Conservation (phyloP, 1,140 invertebrate genomes). For the Sycophila sp. region DNA sequence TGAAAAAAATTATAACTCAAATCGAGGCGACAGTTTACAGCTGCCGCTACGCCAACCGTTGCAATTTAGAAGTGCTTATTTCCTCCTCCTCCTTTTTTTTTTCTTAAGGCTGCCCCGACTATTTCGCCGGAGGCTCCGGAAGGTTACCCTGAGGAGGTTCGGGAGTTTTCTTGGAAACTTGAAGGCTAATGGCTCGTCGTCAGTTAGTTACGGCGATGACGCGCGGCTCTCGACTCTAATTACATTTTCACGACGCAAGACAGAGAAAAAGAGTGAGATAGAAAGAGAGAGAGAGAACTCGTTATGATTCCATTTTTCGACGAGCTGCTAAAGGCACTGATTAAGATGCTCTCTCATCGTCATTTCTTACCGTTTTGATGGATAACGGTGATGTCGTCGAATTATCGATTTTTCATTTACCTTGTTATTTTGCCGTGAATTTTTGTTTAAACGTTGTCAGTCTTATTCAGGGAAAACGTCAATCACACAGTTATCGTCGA, state of each 20-base stretch:
- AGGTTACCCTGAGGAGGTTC: no score
- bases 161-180: neutral
- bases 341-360: no score
- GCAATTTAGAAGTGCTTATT: conserved; percentile 1
- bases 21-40: neutral
- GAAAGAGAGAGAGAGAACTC: neutral
- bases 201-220: conserved; percentile 4
- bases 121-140: no score
- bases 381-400: no score
- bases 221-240: neutral
- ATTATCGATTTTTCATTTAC: no score
- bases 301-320: conserved; percentile 16
- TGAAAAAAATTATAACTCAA: neutral
- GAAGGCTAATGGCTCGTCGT: neutral
- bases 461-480: no score
- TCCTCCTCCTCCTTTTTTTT: neutral
- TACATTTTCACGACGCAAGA: neutral
- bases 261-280: no score
- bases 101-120: no score
- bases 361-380: no score
- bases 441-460: no score
- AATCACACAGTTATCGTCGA: no score
- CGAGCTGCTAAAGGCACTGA: neutral
- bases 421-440: no score
- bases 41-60: neutral